Conservation (phyloP, 2,113 vertebrate genomes). For the Poeciliopsis prolifica region DNA sequence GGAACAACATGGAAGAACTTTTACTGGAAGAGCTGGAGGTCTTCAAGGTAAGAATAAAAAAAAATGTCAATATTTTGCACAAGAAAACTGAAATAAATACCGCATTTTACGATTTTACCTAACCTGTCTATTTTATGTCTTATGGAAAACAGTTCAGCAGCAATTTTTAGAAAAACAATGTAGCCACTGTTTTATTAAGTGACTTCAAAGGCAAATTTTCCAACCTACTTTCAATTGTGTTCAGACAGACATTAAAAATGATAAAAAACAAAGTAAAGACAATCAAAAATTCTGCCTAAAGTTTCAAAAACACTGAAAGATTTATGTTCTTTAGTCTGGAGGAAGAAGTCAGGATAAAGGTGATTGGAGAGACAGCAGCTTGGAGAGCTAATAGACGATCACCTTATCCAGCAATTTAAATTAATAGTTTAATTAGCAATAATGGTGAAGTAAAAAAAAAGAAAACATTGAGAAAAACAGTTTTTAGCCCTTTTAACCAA, state of each 20-base stretch:
- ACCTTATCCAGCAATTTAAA: no score
- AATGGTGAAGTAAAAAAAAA: no score
- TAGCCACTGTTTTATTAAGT: no score
- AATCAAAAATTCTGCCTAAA: not conserved
- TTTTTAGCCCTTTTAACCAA: no score
- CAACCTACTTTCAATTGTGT: not conserved
- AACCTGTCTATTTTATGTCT: not conserved
- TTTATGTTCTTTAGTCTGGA: not conserved
- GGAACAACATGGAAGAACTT: constrained; percentile 88
- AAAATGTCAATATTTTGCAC: not conserved
- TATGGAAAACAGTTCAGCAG: no score
- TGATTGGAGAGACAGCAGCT: not conserved
- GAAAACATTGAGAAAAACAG: no score
- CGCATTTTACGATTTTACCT: not conserved
- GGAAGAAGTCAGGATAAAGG: not conserved
- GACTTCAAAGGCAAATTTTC: not conserved
- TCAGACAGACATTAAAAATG: not conserved
- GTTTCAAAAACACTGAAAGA: not conserved
- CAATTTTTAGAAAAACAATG: no score
- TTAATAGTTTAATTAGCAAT: no score
- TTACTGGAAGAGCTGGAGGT: constrained; percentile 93
- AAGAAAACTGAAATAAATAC: not conserved
- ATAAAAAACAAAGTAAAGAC: not conserved
- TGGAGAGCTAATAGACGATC: no score
- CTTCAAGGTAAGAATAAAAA: constrained; percentile 85